These are phyloP conservation scores for Lepus europaeus DNA, from an alignment of 2,113 vertebrate genomes.

Conservation along the genomic window DNA sequence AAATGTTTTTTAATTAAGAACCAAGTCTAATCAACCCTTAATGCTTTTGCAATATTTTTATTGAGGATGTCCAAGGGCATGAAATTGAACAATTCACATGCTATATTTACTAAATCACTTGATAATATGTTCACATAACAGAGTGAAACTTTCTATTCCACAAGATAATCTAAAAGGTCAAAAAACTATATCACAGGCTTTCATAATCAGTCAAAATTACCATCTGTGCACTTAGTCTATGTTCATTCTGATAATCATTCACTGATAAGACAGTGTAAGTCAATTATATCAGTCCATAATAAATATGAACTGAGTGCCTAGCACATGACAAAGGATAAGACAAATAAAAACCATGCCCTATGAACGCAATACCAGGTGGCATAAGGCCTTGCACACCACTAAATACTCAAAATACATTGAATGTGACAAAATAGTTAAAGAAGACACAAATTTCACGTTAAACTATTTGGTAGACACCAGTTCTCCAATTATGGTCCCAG, in stretches of 20 bases:
- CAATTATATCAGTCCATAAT: neutral
- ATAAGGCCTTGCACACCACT: neutral
- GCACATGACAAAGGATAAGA: neutral
- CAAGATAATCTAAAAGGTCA: neutral
- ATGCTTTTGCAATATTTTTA: conserved; percentile 64
- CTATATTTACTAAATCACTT: conserved; percentile 59
- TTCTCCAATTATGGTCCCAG: neutral
- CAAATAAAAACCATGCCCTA: conserved; percentile 15
- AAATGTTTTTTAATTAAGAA: conserved; percentile 73
- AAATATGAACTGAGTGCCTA: conserved; percentile 17
- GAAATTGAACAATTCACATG: conserved; percentile 46
- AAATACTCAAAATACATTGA: neutral
- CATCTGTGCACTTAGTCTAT: neutral
- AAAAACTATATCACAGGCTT: conserved; percentile 22
- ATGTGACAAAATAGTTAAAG: neutral
- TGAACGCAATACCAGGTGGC: neutral
- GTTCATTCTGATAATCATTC: neutral
- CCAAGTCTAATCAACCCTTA: conserved; percentile 53
- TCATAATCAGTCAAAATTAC: neutral
- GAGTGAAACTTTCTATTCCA: neutral
- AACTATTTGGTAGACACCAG: neutral
- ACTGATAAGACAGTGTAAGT: neutral
- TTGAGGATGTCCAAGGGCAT: conserved; percentile 64
- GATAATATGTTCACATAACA: conserved; percentile 7
- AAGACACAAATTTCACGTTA: neutral